Evolutionary conservation across 2,797 vertebrate species (phyloP), one percentile per base, ranked within the genome.

Genomic region (Orientallactaga sibirica): DNA sequence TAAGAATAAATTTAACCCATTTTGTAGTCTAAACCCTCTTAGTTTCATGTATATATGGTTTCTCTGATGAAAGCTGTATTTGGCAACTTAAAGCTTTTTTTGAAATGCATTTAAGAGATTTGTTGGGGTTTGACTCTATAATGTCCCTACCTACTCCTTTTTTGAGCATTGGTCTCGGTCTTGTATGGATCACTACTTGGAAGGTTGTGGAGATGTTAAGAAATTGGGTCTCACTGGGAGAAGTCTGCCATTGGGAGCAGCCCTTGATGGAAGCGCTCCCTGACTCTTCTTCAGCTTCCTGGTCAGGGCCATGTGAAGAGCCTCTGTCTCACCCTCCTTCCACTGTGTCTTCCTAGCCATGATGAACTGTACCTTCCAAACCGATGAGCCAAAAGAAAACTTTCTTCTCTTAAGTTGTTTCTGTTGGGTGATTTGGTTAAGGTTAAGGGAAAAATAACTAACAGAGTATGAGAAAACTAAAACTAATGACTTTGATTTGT

Each of bases 401-500:
- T 74, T 64, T 64, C 25, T 25, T 86, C 25, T 25, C 25, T 74
- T 76, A 37, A 66, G n/a, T 76, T 86, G 58, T 66, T 86, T 64
- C 58, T 86, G 37, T 86, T 27, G 24, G 18, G 11, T 75, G 71
- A 3, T 86, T 75, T 75, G 85, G 27, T 75, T 58, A 64, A 24
- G 27, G 41, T 11, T 0, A 64, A 27, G 4, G 25, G 43, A 64
- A 74, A 81, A 48, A 10, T 48, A 48, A 48, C 4, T 62, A 75
- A 19, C 27, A 29, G 14, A n/a, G 18, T 48, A 66, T 79, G 20
- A 76, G 37, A 92, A 94, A 95, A 83, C n/a, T 77, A 85, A 93
- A 81, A 84, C 84, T 76, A 90, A 89, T 58, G 80, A 41, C 48
- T 88, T 86, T 94, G 67, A 58, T 93, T 93, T 78, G 81, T 80